These are phyloP conservation scores for Rousettus leschenaultii DNA, from an alignment of 2,113 vertebrate species.

Conservation along the genomic window DNA sequence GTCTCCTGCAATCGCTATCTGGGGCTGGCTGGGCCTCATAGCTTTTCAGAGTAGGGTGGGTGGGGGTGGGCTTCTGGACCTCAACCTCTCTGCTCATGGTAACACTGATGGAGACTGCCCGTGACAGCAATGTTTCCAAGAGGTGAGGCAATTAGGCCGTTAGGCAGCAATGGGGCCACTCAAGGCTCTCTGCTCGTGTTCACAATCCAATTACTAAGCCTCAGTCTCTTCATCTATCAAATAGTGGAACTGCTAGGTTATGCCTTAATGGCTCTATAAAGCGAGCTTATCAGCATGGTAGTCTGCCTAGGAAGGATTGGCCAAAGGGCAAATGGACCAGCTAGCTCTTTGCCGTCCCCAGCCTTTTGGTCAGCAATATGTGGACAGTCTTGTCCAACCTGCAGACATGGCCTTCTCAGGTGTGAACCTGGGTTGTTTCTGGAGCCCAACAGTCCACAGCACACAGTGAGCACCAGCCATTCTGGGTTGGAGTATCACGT, in stretches of 20 bases:
- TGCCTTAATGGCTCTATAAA: not conserved
- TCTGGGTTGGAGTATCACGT: not conserved
- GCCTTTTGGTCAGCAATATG: not conserved
- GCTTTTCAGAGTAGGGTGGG: not conserved
- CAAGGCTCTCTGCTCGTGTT: too few species aligned
- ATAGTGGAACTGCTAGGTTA: not conserved
- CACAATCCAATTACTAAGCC: not conserved
- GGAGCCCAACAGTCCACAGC: not conserved
- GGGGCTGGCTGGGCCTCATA: not conserved
- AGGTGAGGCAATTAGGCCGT: too few species aligned
- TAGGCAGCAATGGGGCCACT: too few species aligned
- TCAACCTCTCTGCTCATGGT: not conserved
- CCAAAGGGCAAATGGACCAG: not conserved
- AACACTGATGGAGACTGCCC: not conserved
- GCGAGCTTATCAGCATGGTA: not conserved
- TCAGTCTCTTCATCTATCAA: not conserved
- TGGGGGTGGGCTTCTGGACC: not conserved
- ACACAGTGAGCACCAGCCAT: not conserved
- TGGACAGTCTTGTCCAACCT: not conserved
- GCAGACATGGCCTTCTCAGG: not conserved
- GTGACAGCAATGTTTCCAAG: not conserved
- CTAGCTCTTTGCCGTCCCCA: not conserved
- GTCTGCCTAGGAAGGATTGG: not conserved
- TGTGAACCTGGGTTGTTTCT: not conserved
- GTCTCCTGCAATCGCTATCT: not conserved